Conservation (phyloP, 2,888 invertebrate genomes). For the Ganaspis brasiliensis region DNA sequence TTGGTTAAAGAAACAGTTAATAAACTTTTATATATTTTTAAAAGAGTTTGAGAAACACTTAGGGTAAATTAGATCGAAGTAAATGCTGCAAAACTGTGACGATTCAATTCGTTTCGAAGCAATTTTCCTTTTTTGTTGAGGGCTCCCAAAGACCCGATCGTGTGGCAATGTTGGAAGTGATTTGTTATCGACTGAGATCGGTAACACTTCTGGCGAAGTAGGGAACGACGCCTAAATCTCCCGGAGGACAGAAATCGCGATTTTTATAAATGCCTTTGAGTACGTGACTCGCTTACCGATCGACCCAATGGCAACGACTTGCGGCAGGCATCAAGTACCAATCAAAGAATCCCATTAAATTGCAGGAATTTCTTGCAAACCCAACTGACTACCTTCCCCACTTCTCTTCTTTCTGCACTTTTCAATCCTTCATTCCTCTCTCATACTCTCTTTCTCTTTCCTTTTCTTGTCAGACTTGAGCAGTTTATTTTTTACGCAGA, state of each 20-base stretch:
- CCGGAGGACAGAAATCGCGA: conserved; percentile 67
- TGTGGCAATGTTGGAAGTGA: conserved; percentile 34
- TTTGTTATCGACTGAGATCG: conserved; percentile 30
- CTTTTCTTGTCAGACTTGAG: conserved; percentile 45
- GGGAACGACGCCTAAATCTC: conserved; percentile 61
- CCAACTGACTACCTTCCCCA: conserved; percentile 68
- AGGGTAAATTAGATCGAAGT: not conserved
- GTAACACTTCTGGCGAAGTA: conserved; percentile 22
- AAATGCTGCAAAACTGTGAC: conserved; percentile 5
- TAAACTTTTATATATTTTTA: not conserved
- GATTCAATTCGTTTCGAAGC: conserved; percentile 9
- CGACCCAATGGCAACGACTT: conserved; percentile 25
- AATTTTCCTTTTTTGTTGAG: conserved; percentile 11
- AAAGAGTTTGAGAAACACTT: too few relatives aligned
- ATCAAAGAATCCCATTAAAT: conserved; percentile 79
- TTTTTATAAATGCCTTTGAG: conserved; percentile 72
- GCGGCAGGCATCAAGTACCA: conserved; percentile 76
- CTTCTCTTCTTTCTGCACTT: conserved; percentile 53
- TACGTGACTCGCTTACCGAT: conserved; percentile 73
- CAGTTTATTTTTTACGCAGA: conserved; percentile 8
- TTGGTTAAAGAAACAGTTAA: not conserved
- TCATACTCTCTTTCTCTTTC: conserved; percentile 47
- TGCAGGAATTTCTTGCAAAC: conserved; percentile 77
- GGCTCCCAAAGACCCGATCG: conserved; percentile 21
- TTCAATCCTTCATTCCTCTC: conserved; percentile 59